These are phyloP conservation scores for Cerastis leucographa DNA, from an alignment of 2,888 invertebrate species.

Conservation along the genomic window DNA sequence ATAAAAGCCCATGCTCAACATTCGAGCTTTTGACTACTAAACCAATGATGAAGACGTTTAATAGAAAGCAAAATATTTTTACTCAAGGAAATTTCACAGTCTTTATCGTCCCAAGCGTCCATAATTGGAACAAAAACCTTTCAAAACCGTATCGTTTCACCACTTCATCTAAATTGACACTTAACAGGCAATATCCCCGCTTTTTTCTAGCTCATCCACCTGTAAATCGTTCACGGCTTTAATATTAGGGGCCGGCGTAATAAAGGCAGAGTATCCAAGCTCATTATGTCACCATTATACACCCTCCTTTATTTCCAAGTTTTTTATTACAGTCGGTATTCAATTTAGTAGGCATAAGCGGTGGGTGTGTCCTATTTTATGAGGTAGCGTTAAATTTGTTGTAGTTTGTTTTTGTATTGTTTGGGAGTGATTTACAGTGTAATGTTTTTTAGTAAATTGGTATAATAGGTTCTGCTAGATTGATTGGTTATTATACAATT, in stretches of 20 bases:
- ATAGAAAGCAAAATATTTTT: neutral
- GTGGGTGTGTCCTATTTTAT: slow-evolving; percentile 45
- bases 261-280: slow-evolving; percentile 72
- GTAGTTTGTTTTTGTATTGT: slow-evolving; percentile 17
- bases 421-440: slow-evolving; percentile 6
- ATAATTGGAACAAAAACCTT: slow-evolving; percentile 20
- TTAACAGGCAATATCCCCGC: slow-evolving; percentile 58
- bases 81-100: neutral
- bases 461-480: too few relatives aligned
- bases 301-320: slow-evolving; percentile 69
- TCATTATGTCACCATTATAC: slow-evolving; percentile 73
- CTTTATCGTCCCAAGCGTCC: neutral
- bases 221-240: slow-evolving; percentile 64
- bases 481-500: too few relatives aligned
- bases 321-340: slow-evolving; percentile 81
- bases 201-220: slow-evolving; percentile 56
- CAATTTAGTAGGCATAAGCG: slow-evolving; percentile 71
- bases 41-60: neutral
- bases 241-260: slow-evolving; percentile 64
- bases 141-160: slow-evolving; percentile 26
- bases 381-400: slow-evolving; percentile 23
- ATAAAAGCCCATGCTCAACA: neutral
- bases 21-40: neutral
- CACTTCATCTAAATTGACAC: slow-evolving; percentile 50
- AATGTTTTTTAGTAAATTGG: too few relatives aligned